A percentile compares a stretch with the other conserved stretches of the same genome.
These are phyloP conservation scores for Planiliza haematocheilus DNA, from an alignment of 2,113 vertebrate species.

Conservation along the genomic window DNA sequence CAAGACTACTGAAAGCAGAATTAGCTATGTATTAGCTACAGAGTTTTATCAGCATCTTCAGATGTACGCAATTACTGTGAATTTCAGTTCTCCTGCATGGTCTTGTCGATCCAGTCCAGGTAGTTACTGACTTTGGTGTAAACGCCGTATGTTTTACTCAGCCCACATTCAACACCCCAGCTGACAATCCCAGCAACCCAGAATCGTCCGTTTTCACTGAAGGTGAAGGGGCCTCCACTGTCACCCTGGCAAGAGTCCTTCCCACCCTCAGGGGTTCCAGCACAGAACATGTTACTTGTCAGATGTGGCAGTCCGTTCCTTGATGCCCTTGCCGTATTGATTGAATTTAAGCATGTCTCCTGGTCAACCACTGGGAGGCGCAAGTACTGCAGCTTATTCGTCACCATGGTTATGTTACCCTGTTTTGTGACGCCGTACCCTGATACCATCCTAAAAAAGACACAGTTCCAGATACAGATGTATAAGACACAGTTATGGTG, in stretches of 20 bases:
- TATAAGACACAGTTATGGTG: neutral
- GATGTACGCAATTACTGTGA: neutral
- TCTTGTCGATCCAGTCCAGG: slow-evolving; percentile 81
- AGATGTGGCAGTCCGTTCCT: accelerated
- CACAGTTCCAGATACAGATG: too few relatives aligned
- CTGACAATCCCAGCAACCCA: slow-evolving; percentile 77
- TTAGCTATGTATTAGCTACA: too few relatives aligned
- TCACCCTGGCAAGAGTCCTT: slow-evolving; percentile 71
- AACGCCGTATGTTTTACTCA: slow-evolving; percentile 34
- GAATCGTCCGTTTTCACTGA: neutral
- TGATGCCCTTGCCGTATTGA: accelerated
- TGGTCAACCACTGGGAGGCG: slow-evolving; percentile 66
- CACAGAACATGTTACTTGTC: slow-evolving; percentile 79
- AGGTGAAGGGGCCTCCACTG: slow-evolving; percentile 56
- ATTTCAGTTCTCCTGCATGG: slow-evolving; percentile 74
- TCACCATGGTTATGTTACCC: accelerated
- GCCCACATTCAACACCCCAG: slow-evolving; percentile 67
- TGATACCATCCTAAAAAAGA: slow-evolving; percentile 65
- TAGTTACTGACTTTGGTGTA: slow-evolving; percentile 71
- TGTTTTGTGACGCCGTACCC: slow-evolving; percentile 45
- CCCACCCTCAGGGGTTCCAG: slow-evolving; percentile 61
- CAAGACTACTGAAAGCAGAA: neutral
- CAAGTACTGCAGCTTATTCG: slow-evolving; percentile 63
- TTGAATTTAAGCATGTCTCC: slow-evolving; percentile 18
- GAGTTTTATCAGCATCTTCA: accelerated